Conservation (phyloP, 2,888 invertebrate species). For the Iselma pallidipennis region DNA sequence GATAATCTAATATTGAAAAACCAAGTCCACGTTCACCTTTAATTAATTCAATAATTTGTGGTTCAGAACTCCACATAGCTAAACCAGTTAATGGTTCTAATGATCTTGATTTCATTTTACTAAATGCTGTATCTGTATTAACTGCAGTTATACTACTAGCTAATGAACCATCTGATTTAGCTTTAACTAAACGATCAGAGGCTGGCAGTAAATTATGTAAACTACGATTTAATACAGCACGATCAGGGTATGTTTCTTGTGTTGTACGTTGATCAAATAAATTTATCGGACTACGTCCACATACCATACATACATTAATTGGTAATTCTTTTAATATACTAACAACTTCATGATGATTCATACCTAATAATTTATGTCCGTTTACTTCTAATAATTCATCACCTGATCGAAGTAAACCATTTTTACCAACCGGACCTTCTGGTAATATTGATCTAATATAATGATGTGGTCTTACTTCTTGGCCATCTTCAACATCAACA, state of each 20-base stretch:
- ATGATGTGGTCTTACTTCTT: slow-evolving; percentile 97
- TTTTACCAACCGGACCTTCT: slow-evolving; percentile 97
- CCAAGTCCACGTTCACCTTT: slow-evolving; percentile 98
- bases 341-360: slow-evolving; percentile 94
- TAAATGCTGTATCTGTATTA: slow-evolving; percentile 60
- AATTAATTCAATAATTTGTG: slow-evolving; percentile 92
- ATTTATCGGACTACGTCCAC: slow-evolving; percentile 65
- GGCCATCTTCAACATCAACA: slow-evolving; percentile 95
- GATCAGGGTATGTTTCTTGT: slow-evolving; percentile 47
- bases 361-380: slow-evolving; percentile 82
- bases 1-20: slow-evolving; percentile 95
- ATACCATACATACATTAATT: slow-evolving; percentile 88
- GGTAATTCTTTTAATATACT: slow-evolving; percentile 91
- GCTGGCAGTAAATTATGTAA: slow-evolving; percentile 68
- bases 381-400: slow-evolving; percentile 97
- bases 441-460: slow-evolving; percentile 96
- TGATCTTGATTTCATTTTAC: slow-evolving; percentile 81
- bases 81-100: slow-evolving; percentile 96
- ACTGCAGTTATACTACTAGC: slow-evolving; percentile 66
- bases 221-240: slow-evolving; percentile 58
- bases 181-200: slow-evolving; percentile 78
- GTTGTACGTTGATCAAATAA: slow-evolving; percentile 47
- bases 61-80: slow-evolving; percentile 98
- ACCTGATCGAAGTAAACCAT: slow-evolving; percentile 85
- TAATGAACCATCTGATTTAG: slow-evolving; percentile 89